Evolutionary conservation across 2,797 vertebrate species (phyloP).

Genomic region (Ibycter americanus): DNA sequence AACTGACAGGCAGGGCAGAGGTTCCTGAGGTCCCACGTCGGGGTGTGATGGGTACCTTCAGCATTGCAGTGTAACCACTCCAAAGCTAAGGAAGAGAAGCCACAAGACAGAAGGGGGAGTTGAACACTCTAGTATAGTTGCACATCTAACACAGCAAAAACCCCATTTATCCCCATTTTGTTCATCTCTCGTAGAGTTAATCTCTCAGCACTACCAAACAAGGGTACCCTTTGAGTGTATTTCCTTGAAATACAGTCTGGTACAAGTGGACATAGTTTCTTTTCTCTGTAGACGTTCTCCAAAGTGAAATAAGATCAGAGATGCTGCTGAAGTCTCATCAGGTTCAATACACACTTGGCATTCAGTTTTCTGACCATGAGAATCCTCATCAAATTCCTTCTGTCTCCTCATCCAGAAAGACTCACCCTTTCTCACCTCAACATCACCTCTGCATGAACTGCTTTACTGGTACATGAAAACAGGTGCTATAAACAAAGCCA

Average conservation of each 20-base stretch:
- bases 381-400: background rate
- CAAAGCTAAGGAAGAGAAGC: background rate
- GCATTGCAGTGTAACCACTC: background rate
- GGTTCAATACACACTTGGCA: background rate
- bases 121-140: background rate
- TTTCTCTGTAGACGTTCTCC: background rate
- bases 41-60: background rate
- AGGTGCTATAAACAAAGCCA: background rate
- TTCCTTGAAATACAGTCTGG: background rate
- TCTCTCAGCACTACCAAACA: background rate
- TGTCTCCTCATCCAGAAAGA: background rate
- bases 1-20: background rate
- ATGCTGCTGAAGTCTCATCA: background rate
- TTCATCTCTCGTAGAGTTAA: background rate
- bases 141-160: rapidly evolving
- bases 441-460: background rate
- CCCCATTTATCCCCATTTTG: background rate
- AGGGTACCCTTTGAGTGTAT: background rate
- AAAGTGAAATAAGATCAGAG: background rate
- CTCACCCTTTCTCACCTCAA: background rate
- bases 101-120: background rate
- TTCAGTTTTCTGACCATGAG: background rate
- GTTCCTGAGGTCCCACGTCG: background rate
- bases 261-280: background rate
- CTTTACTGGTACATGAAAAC: background rate